These are phyloP conservation scores for Pogona vitticeps DNA, from an alignment of 2,113 vertebrate species.

Conservation along the genomic window DNA sequence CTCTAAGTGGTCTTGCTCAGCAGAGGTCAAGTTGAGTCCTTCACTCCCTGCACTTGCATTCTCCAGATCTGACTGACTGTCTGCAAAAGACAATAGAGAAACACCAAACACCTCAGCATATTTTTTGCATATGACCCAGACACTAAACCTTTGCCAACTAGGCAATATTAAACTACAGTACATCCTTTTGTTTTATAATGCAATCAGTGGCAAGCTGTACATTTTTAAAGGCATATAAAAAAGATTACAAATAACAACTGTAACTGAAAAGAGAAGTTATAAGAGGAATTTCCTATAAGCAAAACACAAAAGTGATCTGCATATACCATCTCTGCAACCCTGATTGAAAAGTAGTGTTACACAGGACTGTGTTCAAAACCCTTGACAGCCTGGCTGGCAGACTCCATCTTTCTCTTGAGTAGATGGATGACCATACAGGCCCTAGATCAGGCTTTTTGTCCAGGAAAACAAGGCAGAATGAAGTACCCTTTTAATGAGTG, in stretches of 20 bases:
- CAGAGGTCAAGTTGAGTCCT: slow-evolving; percentile 78
- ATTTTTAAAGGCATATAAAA: neutral
- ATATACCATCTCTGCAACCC: neutral
- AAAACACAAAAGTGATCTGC: neutral
- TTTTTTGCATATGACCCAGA: neutral
- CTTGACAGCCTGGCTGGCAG: neutral
- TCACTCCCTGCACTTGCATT: slow-evolving; percentile 65
- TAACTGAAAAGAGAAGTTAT: too few species aligned
- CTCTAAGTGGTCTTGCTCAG: slow-evolving; percentile 59
- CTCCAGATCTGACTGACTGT: slow-evolving; percentile 87
- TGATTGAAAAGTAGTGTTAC: neutral
- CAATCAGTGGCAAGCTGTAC: neutral
- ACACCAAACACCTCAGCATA: neutral
- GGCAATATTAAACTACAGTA: neutral
- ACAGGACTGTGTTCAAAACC: neutral
- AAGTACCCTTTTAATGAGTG: neutral
- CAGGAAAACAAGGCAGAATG: neutral
- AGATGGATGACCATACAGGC: neutral
- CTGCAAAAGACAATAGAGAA: neutral
- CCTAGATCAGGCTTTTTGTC: neutral
- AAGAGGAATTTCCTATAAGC: neutral
- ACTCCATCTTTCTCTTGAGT: neutral
- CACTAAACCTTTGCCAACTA: neutral
- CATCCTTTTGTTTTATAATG: neutral
- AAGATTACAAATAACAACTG: too few species aligned